Percentiles rank a stretch among this genome's conserved stretches.
These are phyloP conservation scores for Coracopsis vasa DNA, from an alignment of 2,113 vertebrate species.

Conservation along the genomic window DNA sequence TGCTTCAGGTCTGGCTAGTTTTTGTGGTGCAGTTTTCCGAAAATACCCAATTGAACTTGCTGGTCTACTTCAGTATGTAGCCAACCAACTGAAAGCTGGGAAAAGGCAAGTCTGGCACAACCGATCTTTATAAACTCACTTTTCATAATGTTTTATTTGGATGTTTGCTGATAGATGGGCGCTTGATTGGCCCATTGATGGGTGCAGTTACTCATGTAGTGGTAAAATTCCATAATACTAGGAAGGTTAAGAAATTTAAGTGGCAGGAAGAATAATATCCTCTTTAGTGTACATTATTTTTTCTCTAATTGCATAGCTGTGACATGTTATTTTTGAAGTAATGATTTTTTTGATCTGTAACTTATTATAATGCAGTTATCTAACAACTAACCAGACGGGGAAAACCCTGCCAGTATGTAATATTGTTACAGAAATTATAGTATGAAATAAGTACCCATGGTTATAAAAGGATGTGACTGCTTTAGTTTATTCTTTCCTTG, in stretches of 20 bases:
- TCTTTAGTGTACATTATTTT: neutral
- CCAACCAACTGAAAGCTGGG: conserved; percentile 96
- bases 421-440: neutral
- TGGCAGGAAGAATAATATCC: neutral
- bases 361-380: neutral
- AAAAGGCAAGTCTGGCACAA: conserved; percentile 83
- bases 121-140: neutral
- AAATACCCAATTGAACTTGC: conserved; percentile 98
- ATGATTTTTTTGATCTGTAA: neutral
- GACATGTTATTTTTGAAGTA: neutral
- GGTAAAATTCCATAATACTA: neutral
- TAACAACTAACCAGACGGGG: neutral
- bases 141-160: neutral
- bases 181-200: no score
- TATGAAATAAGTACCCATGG: neutral
- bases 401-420: neutral
- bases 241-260: neutral
- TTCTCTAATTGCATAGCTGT: neutral
- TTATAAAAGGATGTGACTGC: neutral
- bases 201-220: neutral
- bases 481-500: neutral
- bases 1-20: conserved; percentile 87
- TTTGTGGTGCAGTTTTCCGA: conserved; percentile 95
- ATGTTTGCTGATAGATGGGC: neutral
- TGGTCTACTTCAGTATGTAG: conserved; percentile 96